These are phyloP conservation scores for Calidris pugnax DNA, from an alignment of 2,113 vertebrate species.

Conservation along the genomic window DNA sequence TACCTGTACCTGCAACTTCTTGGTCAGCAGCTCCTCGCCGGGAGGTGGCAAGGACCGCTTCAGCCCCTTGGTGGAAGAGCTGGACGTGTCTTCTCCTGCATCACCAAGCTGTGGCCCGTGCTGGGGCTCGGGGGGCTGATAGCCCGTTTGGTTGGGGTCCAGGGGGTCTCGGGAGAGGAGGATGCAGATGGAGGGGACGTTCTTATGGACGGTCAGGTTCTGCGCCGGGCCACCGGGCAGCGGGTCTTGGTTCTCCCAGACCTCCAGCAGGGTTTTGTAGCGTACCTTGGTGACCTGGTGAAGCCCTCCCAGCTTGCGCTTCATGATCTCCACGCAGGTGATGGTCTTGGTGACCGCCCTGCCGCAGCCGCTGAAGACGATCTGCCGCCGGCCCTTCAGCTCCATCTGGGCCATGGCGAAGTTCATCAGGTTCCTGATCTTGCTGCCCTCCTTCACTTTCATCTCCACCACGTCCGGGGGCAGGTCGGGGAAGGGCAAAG, in stretches of 20 bases:
- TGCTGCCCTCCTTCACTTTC: slow-evolving; percentile 97
- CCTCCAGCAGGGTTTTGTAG: slow-evolving; percentile 88
- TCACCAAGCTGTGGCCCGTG: background rate
- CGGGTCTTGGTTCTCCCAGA: slow-evolving; percentile 87
- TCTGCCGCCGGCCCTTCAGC: slow-evolving; percentile 82
- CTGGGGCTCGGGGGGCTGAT: slow-evolving; percentile 85
- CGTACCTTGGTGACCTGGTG: slow-evolving; percentile 93
- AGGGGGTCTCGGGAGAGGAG: slow-evolving; percentile 93
- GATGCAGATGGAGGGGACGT: slow-evolving; percentile 92
- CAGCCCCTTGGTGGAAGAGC: background rate
- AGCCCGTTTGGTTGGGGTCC: slow-evolving; percentile 86
- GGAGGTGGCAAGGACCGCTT: slow-evolving; percentile 54
- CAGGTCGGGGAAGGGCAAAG: slow-evolving; percentile 85
- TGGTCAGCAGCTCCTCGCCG: slow-evolving; percentile 38
- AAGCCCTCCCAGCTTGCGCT: slow-evolving; percentile 88
- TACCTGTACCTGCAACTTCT: slow-evolving; percentile 44
- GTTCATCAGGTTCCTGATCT: slow-evolving; percentile 96
- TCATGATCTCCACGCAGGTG: slow-evolving; percentile 97
- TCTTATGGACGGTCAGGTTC: slow-evolving; percentile 90
- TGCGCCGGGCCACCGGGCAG: background rate
- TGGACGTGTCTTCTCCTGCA: background rate
- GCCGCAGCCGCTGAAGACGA: slow-evolving; percentile 92
- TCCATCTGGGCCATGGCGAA: slow-evolving; percentile 92
- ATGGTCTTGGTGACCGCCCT: slow-evolving; percentile 94
- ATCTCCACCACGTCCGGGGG: slow-evolving; percentile 87